Base-by-base conservation (phyloP, 2,797 vertebrate species). In the Masticophis lateralis region DNA sequence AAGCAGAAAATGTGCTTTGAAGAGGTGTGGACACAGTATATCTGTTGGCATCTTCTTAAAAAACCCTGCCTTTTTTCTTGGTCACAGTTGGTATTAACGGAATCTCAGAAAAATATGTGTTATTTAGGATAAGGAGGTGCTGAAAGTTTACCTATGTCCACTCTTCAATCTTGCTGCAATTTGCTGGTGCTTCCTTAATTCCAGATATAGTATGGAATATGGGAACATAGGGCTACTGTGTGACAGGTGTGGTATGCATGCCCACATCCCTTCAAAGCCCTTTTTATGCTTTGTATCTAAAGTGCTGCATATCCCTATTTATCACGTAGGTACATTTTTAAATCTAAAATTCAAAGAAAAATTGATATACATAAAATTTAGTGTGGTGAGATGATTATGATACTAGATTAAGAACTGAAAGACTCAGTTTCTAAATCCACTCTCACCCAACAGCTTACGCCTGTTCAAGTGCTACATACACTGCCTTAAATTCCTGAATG, bases 271-370 rank as follows among this genome's bases (percentile, higher is more conserved):
- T 83, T 83, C 74, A 83, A 83, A 83, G 74, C 4, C 37, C 74
- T 25, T 47, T 25, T 83, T 83, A 25, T 47, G 4, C 37, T 47
- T 83, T 83, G 20, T 22, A 83, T 83, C 74, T 79, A 10, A 79
- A 79, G 20, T 83, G 74, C 74, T 83, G 37, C 74, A 83, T 22
- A 47, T 83, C 37, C 74, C 20, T 83, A 83, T 25, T 66, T 89
- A 63, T 22, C 87, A 1, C 66, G 87, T 27, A 37, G 93, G 87
- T 91, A 88, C 16, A 90, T 91, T 14, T 11, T 91, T 55, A 0
- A 66, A 93, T 94, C 12, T 53, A 79, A 3, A 89, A 93, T 3
- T 90, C 93, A 61, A 92, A 83, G 32, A 94, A 91, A 86, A 93
- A 87, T 22, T 32, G 66, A 20, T 8, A 20, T 37, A 2, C 2